Percentiles rank a stretch among this genome's conserved stretches.
Conservation (phyloP, 2,797 vertebrate genomes). For the Nothura maculosa region DNA sequence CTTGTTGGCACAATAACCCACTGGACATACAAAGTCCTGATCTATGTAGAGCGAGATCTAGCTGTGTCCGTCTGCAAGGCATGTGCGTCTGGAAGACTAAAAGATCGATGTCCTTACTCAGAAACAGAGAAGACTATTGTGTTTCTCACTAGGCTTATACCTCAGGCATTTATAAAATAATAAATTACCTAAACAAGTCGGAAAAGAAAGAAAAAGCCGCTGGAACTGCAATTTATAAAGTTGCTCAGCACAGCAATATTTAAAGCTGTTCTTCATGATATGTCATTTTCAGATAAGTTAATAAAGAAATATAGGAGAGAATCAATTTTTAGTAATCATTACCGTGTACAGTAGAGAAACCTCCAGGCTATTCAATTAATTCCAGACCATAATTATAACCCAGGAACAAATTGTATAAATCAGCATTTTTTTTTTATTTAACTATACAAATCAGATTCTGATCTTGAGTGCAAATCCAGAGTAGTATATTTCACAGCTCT, state of each 20-base stretch:
- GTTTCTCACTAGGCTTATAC: conserved; percentile 7
- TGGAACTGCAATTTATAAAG: conserved; percentile 77
- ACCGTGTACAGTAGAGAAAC: conserved; percentile 73
- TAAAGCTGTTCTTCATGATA: conserved; percentile 72
- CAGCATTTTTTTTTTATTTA: conserved; percentile 71
- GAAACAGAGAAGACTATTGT: background rate
- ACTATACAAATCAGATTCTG: conserved; percentile 62
- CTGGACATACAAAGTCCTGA: accelerated
- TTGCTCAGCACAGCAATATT: conserved; percentile 75
- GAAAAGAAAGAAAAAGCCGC: conserved; percentile 18
- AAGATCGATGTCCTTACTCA: background rate
- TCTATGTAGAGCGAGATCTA: background rate
- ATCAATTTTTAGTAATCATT: conserved; percentile 81
- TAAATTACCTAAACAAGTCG: conserved; percentile 73
- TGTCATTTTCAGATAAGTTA: conserved; percentile 80
- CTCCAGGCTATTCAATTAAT: conserved; percentile 81
- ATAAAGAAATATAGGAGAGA: conserved; percentile 78
- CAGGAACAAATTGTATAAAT: conserved; percentile 74
- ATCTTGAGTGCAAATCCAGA: conserved; percentile 22
- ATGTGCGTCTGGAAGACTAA: background rate
- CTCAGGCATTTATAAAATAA: conserved; percentile 49
- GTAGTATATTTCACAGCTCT: conserved; percentile 25
- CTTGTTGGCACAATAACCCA: background rate
- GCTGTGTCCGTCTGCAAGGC: background rate
- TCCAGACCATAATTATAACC: conserved; percentile 78